Evolutionary conservation across 2,797 vertebrate genomes (phyloP).

Genomic region (Pempheris klunzingeri): DNA sequence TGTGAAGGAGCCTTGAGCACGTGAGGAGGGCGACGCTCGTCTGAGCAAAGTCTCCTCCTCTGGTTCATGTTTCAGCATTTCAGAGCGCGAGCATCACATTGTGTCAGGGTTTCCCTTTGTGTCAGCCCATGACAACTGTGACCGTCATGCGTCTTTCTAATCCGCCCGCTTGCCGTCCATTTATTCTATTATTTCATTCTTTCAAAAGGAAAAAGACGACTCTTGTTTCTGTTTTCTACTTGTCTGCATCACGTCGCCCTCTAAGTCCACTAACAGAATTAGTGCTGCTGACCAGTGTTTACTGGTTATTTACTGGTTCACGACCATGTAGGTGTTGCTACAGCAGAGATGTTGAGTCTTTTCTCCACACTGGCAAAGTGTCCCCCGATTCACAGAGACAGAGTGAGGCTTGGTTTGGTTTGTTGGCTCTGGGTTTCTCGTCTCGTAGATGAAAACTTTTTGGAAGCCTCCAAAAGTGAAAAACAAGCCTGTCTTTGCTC

Average conservation of each 20-base stretch:
- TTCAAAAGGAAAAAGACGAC: background rate
- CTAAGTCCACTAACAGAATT: too few species aligned
- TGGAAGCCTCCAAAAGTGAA: background rate
- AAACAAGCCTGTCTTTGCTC: background rate
- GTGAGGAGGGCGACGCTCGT: conserved; percentile 41
- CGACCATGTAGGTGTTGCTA: too few species aligned
- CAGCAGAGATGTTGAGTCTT: too few species aligned
- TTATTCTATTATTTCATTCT: background rate
- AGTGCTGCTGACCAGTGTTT: too few species aligned
- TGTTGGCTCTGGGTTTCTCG: background rate
- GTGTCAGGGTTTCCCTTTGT: background rate
- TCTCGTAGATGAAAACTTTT: background rate
- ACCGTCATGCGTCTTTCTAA: conserved; percentile 2
- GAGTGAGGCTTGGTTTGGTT: background rate
- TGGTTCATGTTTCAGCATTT: conserved; percentile 35
- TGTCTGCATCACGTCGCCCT: too few species aligned
- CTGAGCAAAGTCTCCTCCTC: conserved; percentile 39
- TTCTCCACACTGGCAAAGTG: too few species aligned
- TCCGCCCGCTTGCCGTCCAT: background rate
- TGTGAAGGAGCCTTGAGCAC: conserved; percentile 61
- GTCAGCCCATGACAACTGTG: background rate
- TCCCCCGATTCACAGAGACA: background rate
- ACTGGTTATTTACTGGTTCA: too few species aligned
- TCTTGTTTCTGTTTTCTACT: too few species aligned
- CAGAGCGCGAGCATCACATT: background rate